Conservation (phyloP, 1,140 invertebrate species). For the Vollenhovia emeryi region DNA sequence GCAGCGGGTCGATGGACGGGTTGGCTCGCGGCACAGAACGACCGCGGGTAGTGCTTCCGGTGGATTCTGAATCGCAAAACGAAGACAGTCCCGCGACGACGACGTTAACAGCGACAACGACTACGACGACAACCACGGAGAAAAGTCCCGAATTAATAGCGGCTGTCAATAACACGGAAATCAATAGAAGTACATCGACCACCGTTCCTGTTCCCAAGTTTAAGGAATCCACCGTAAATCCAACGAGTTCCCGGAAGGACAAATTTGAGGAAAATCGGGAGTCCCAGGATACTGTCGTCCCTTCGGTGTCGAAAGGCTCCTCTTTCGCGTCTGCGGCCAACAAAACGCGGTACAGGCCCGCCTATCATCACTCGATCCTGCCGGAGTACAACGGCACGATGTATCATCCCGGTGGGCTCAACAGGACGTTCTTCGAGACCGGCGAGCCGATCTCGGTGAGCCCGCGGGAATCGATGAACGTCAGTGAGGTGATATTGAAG, state of each 20-base stretch:
- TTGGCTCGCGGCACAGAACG: slow-evolving; percentile 54
- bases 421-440: slow-evolving; percentile 77
- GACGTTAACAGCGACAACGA: not conserved
- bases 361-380: slow-evolving; percentile 69
- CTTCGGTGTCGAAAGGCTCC: slow-evolving; percentile 40
- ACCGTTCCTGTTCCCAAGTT: slow-evolving; percentile 1
- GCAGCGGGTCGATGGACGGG: slow-evolving; percentile 62
- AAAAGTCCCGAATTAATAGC: not conserved
- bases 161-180: not conserved
- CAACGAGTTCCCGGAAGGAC: slow-evolving; percentile 34
- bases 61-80: not conserved
- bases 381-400: slow-evolving; percentile 73
- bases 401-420: slow-evolving; percentile 75
- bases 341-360: slow-evolving; percentile 71
- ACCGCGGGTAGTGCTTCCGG: slow-evolving; percentile 45
- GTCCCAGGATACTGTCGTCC: slow-evolving; percentile 37
- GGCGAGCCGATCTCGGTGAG: slow-evolving; percentile 74
- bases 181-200: not conserved
- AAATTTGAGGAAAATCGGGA: slow-evolving; percentile 67
- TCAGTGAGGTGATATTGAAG: slow-evolving; percentile 83
- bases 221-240: not conserved
- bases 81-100: not conserved
- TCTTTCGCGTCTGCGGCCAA: slow-evolving; percentile 56
- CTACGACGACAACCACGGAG: not conserved
- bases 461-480: slow-evolving; percentile 79